Percentiles rank a stretch among this genome's conserved stretches.
These are phyloP conservation scores for Pseudomugil gertrudae DNA, from an alignment of 2,797 vertebrate genomes.

Conservation along the genomic window DNA sequence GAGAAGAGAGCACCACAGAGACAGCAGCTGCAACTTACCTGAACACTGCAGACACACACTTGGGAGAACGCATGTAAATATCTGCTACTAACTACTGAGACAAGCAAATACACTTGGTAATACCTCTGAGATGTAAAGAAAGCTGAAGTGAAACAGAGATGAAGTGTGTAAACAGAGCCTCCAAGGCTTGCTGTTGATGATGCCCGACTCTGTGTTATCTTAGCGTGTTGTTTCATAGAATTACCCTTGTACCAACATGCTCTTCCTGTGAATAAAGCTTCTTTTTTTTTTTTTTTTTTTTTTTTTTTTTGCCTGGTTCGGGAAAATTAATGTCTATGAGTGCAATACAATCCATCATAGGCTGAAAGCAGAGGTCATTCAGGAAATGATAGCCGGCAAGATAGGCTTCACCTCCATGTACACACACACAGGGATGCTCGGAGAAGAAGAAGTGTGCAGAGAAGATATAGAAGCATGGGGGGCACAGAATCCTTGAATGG, in stretches of 20 bases:
- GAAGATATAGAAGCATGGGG: slow-evolving; percentile 63
- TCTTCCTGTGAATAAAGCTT: slow-evolving; percentile 79
- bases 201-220: slow-evolving; percentile 53
- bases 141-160: slow-evolving; percentile 31
- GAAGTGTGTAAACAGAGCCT: slow-evolving; percentile 45
- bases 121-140: slow-evolving; percentile 49
- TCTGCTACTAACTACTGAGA: slow-evolving; percentile 62
- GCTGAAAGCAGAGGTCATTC: slow-evolving; percentile 88
- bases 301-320: slow-evolving; percentile 80
- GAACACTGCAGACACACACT: slow-evolving; percentile 46
- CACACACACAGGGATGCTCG: slow-evolving; percentile 42
- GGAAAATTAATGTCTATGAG: slow-evolving; percentile 88
- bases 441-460: slow-evolving; percentile 43
- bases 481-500: slow-evolving; percentile 67
- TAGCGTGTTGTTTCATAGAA: slow-evolving; percentile 80
- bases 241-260: slow-evolving; percentile 82
- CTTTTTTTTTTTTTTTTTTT: slow-evolving; percentile 44
- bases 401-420: slow-evolving; percentile 78
- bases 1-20: slow-evolving; percentile 77
- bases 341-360: slow-evolving; percentile 86
- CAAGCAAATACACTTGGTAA: slow-evolving; percentile 65
- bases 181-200: slow-evolving; percentile 42
- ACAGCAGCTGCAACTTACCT: slow-evolving; percentile 74
- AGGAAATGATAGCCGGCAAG: slow-evolving; percentile 85
- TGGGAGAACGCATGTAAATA: slow-evolving; percentile 61